A percentile compares a stretch with the other conserved stretches of the same genome.
Evolutionary conservation across 2,888 invertebrate genomes (phyloP).

Genomic region (Dastarcus helophoroides): DNA sequence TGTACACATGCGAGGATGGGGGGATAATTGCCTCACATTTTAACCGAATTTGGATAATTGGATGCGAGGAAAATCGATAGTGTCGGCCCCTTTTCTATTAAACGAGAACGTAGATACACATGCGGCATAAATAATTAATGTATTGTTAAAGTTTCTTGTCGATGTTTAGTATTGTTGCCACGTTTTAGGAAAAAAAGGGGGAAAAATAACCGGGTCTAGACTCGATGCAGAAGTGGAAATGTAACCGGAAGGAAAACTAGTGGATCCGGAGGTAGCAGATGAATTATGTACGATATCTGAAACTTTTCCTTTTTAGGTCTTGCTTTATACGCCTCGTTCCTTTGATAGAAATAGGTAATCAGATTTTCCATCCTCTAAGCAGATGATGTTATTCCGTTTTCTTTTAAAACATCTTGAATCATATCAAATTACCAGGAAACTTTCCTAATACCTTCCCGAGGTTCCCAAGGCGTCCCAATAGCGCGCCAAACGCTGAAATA

Average conservation of each 20-base stretch:
- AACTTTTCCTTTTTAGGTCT: constrained; percentile 18
- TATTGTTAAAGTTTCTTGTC: constrained; percentile 13
- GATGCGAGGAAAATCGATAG: too few species aligned
- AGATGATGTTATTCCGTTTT: too few species aligned
- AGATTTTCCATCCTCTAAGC: constrained; percentile 1
- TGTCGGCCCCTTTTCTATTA: too few species aligned
- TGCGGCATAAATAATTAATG: constrained; percentile 17
- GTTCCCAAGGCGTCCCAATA: too few species aligned
- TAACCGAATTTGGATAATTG: too few species aligned
- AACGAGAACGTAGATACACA: too few species aligned
- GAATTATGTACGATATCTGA: constrained; percentile 37
- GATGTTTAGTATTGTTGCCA: constrained; percentile 21
- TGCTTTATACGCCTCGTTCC: not conserved
- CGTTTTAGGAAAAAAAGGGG: constrained; percentile 18
- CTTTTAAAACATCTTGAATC: too few species aligned
- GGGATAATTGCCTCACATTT: too few species aligned
- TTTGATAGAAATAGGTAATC: not conserved
- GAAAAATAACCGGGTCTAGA: constrained; percentile 21
- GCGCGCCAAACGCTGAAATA: too few species aligned
- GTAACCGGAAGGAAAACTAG: constrained; percentile 37
- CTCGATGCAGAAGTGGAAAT: constrained; percentile 30
- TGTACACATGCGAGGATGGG: too few species aligned
- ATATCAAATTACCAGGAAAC: too few species aligned
- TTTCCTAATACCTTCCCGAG: too few species aligned
- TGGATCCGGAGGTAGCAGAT: constrained; percentile 34